Base-by-base conservation (phyloP, 1,140 invertebrate species). In the Cepaea nemoralis region DNA sequence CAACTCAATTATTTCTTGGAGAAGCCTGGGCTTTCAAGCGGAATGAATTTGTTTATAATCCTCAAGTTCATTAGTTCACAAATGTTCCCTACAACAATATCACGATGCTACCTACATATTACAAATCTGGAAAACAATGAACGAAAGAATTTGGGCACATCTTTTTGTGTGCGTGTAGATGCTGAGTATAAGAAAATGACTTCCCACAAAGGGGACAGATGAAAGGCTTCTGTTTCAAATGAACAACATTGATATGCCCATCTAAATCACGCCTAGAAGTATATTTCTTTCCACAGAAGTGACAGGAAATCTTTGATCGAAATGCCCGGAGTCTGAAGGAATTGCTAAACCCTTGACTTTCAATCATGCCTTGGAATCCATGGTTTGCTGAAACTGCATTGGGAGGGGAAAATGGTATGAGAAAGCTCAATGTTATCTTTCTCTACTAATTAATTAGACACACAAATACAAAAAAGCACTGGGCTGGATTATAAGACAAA, bases 191-290 rank as follows among this genome's bases (percentile, higher is more conserved):
- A 45, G 42, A 74, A 24, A 74, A 73, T 73, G 42, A 39, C 50
- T 48, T 50, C 12, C 71, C 40, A 74, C 71, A 74, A 42, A 42
- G 40, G 0, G 12, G 42, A 48, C 42, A 74, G 8, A 74, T 31
- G 70, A 73, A 82, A 24, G 81, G 76, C 22, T 74, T 78, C 12
- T 37, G 55, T 75, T 78, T 78, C 10, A 78, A 74, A 39, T 82
- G 81, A 24, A 82, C 70, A 35, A 55, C 55, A 79, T 79, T 79
- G 14, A 79, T 45, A 75, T 82, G 81, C 12, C 81, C 81, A 39
- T 70, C 35, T 45, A 70, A 79, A 70, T 82, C 81, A 73, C 81
- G 50, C 42, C 55, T 78, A n/a, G 76, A 75, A 31, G 59, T 50
- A 35, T 77, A 78, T 14, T 39, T 40, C 70, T 82, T 82, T 31